These are phyloP conservation scores for Sclerurus mexicanus DNA, from an alignment of 2,113 vertebrate species.

Conservation along the genomic window DNA sequence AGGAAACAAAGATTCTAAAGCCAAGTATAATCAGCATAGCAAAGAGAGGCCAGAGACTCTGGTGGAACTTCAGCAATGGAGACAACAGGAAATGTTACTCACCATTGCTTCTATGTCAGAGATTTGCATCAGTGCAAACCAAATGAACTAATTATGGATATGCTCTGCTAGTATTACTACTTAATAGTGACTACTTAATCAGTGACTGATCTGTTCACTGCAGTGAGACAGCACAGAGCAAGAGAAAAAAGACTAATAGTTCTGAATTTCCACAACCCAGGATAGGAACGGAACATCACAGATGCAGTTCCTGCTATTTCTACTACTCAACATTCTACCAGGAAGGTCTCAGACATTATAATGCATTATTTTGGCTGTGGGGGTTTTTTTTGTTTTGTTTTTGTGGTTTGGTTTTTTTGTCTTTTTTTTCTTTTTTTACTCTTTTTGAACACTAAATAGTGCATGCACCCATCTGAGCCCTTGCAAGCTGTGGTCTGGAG, in stretches of 20 bases:
- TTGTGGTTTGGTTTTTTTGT: background rate
- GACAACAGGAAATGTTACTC: background rate
- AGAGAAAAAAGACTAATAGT: background rate
- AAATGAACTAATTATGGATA: background rate
- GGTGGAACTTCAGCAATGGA: background rate
- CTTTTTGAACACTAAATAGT: background rate
- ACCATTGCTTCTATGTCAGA: background rate
- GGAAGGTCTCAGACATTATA: background rate
- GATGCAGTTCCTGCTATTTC: background rate
- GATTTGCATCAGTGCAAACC: background rate
- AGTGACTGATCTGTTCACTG: background rate
- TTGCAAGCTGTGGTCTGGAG: background rate
- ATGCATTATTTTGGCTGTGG: background rate
- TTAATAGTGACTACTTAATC: background rate
- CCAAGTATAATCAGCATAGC: background rate
- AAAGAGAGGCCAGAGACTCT: background rate
- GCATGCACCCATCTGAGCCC: background rate
- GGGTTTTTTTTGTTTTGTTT: too few relatives aligned
- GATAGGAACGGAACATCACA: background rate
- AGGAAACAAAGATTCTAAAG: background rate
- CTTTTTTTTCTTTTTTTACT: background rate
- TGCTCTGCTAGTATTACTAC: background rate
- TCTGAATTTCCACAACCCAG: background rate
- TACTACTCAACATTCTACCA: background rate
- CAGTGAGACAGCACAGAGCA: background rate